Conservation (phyloP, 2,113 vertebrate species). For the Poeciliopsis occidentalis region DNA sequence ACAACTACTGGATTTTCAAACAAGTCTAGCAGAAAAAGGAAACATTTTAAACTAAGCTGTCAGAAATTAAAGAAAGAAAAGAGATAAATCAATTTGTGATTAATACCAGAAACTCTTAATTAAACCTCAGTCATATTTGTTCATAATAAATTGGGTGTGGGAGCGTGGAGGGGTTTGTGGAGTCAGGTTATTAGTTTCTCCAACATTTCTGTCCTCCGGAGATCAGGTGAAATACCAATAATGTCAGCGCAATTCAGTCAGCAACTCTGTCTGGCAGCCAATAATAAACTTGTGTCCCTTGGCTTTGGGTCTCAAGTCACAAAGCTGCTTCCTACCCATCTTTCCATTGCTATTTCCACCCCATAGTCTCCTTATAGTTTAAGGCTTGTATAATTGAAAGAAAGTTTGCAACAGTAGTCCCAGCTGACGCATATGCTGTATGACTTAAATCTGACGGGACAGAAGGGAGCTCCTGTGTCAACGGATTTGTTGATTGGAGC, state of each 20-base stretch:
- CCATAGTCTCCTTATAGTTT: conserved; percentile 50
- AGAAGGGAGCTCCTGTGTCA: conserved; percentile 40
- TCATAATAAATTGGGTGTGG: conserved; percentile 72
- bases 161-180: conserved; percentile 57
- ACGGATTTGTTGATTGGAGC: conserved; percentile 61
- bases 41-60: conserved; percentile 52
- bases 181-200: conserved; percentile 79
- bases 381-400: conserved; percentile 56
- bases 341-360: conserved; percentile 62
- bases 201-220: conserved; percentile 66
- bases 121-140: conserved; percentile 70
- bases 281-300: conserved; percentile 78
- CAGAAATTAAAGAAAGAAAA: conserved; percentile 52
- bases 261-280: conserved; percentile 78
- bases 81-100: conserved; percentile 78
- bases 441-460: conserved; percentile 47
- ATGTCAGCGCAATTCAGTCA: conserved; percentile 80
- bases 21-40: not conserved
- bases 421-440: conserved; percentile 37
- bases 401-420: conserved; percentile 47
- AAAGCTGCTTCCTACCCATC: conserved; percentile 60
- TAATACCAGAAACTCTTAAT: conserved; percentile 78
- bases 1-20: conserved; percentile 52
- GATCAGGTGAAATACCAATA: conserved; percentile 78
- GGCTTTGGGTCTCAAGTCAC: conserved; percentile 72